phyloP scores from a whole-genome alignment of 2,888 invertebrate genomes.

The Luperina nickerlii region DNA sequence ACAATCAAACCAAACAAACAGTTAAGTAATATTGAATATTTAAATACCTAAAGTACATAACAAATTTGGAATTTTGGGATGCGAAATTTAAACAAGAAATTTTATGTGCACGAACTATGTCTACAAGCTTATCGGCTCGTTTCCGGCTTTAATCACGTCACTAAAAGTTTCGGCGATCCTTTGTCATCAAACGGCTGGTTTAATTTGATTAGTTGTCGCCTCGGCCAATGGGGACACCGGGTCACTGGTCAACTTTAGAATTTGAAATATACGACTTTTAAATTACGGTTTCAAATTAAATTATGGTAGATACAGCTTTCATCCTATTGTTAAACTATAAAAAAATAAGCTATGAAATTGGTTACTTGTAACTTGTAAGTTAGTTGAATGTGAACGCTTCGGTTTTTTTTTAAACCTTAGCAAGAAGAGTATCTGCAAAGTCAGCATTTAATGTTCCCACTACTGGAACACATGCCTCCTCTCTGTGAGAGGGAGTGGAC shows the following conservation, averaged over 20 bases:
- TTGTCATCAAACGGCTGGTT: constrained; percentile 80
- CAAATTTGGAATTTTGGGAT: no score
- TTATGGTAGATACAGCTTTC: constrained; percentile 61
- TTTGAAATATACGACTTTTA: constrained; percentile 85
- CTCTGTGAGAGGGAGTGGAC: background rate
- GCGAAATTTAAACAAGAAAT: no score
- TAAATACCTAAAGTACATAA: no score
- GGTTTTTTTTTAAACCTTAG: background rate
- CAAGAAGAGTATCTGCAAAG: background rate
- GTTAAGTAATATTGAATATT: no score
- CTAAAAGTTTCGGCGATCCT: constrained; percentile 75
- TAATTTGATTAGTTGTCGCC: constrained; percentile 86
- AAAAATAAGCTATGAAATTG: background rate
- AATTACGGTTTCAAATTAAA: constrained; percentile 83
- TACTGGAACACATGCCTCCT: background rate
- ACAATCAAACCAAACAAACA: no score
- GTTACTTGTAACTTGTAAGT: no score
- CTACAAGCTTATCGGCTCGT: background rate
- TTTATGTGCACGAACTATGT: no score
- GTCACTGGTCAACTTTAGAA: constrained; percentile 83
- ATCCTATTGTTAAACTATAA: constrained; percentile 18
- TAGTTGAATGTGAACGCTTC: background rate
- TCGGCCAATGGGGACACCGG: constrained; percentile 74
- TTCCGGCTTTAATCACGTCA: constrained; percentile 61
- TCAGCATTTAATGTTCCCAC: background rate